A percentile compares a stretch with the other conserved stretches of the same genome.
Evolutionary conservation across 2,113 vertebrate genomes (phyloP).

Genomic region (Halcyon senegalensis): DNA sequence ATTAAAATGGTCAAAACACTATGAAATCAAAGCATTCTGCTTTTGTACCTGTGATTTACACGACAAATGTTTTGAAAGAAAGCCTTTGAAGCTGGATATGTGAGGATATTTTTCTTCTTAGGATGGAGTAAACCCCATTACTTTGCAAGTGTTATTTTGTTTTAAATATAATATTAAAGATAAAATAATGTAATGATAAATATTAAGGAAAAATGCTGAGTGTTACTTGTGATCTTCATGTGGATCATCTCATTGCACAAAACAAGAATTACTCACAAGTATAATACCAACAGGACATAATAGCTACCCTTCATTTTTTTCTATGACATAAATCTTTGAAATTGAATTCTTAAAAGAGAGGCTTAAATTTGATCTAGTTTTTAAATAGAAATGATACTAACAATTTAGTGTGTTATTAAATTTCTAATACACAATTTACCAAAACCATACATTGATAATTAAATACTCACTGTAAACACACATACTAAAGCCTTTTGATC

Average conservation of each 20-base stretch:
- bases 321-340: background rate
- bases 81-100: slow-evolving; percentile 65
- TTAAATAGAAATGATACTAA: background rate
- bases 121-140: background rate
- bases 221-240: background rate
- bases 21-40: slow-evolving; percentile 79
- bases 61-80: slow-evolving; percentile 57
- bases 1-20: slow-evolving; percentile 69
- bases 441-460: background rate
- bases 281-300: background rate
- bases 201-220: background rate
- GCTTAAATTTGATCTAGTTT: background rate
- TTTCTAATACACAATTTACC: background rate
- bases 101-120: background rate
- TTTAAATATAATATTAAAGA: background rate
- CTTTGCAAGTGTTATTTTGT: background rate
- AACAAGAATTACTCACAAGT: background rate
- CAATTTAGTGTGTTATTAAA: background rate
- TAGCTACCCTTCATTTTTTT: background rate
- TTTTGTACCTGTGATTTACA: slow-evolving; percentile 77
- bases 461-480: background rate
- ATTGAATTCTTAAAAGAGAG: background rate
- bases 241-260: background rate
- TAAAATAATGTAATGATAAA: background rate
- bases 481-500: background rate